Evolutionary conservation across 2,888 invertebrate genomes (phyloP).

Genomic region (Sussaba pulchella): DNA sequence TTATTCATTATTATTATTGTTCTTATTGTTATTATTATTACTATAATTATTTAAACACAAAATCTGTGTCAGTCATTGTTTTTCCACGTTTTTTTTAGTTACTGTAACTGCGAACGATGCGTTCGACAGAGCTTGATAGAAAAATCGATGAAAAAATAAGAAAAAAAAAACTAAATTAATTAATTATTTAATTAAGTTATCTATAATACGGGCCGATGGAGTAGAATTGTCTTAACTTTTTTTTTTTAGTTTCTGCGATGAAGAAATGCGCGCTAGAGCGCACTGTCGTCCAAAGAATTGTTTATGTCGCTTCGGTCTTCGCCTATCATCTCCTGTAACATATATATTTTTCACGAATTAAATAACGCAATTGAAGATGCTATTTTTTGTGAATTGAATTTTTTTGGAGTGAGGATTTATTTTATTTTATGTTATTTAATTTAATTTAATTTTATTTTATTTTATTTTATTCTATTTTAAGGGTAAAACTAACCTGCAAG

Average conservation of each 20-base stretch:
- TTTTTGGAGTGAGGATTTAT: too few relatives aligned
- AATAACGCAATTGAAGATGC: constrained; percentile 46
- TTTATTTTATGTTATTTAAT: too few relatives aligned
- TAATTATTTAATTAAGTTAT: constrained; percentile 32
- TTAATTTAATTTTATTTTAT: not conserved
- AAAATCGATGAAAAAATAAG: constrained; percentile 52
- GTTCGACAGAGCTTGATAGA: constrained; percentile 36
- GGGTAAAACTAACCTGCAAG: constrained; percentile 86
- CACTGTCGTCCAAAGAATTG: constrained; percentile 81
- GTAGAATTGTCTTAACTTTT: constrained; percentile 7
- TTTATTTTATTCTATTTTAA: not conserved
- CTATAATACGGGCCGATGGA: constrained; percentile 29
- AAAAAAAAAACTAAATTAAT: too few relatives aligned
- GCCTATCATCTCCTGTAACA: constrained; percentile 88
- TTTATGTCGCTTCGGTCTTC: constrained; percentile 85
- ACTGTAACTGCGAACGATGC: constrained; percentile 37
- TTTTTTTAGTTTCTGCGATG: not conserved
- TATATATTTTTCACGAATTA: constrained; percentile 57
- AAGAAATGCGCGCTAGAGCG: constrained; percentile 64
- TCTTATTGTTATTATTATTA: constrained; percentile 27
- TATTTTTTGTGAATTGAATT: constrained; percentile 32
- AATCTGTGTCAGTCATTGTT: constrained; percentile 62
- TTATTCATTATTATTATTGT: constrained; percentile 31
- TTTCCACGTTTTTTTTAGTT: constrained; percentile 55
- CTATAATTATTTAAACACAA: constrained; percentile 53